Conservation (phyloP, 2,113 vertebrate species). For the Nothobranchius kuhntae region DNA sequence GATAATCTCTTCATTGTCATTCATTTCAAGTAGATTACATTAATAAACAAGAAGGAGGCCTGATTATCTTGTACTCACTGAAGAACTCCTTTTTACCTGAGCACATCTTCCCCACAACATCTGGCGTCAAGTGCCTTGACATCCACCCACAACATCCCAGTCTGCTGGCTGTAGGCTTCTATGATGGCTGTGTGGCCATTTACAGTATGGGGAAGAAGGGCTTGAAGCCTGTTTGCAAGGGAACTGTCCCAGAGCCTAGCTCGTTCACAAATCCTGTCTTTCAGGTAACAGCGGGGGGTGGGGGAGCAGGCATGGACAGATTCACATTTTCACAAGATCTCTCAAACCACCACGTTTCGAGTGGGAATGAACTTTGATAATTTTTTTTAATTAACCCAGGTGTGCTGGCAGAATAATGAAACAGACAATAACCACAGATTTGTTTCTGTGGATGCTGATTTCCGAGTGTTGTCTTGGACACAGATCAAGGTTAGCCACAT, state of each 20-base stretch:
- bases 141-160: constrained; percentile 82
- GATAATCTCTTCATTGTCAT: neutral
- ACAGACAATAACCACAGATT: constrained; percentile 93
- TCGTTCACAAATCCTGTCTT: constrained; percentile 92
- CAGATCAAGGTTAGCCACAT: constrained; percentile 86
- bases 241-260: constrained; percentile 79
- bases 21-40: constrained; percentile 81
- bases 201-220: constrained; percentile 85
- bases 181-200: constrained; percentile 89
- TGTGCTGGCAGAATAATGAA: constrained; percentile 94
- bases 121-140: constrained; percentile 89
- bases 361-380: too few species aligned
- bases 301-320: neutral
- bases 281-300: constrained; percentile 82
- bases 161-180: constrained; percentile 88
- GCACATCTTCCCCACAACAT: constrained; percentile 81
- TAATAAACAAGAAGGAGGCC: constrained; percentile 84
- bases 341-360: neutral
- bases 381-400: constrained; percentile 73
- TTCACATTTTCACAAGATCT: too few species aligned
- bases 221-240: constrained; percentile 80
- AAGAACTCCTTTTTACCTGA: constrained; percentile 90
- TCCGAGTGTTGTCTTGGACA: constrained; percentile 93
- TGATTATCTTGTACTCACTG: constrained; percentile 87
- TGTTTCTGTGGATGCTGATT: constrained; percentile 92